Conservation (phyloP, 30 jellyfish, hydroid and myxozoan genomes). For the Aurelia aurita complex sp. Pacific region DNA sequence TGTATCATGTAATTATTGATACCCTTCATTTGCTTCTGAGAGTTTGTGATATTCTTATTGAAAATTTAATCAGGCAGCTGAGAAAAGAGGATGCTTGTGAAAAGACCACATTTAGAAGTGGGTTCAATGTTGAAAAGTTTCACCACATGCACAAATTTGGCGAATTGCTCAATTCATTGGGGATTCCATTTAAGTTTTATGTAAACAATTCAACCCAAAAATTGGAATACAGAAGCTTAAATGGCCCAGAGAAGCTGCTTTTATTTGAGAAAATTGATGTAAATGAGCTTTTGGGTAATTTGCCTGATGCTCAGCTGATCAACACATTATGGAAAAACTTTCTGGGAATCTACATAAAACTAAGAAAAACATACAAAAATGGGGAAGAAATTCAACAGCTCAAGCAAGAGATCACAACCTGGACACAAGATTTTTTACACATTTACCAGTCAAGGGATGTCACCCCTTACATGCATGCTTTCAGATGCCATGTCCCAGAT, state of each 20-base stretch:
- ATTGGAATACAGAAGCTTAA: slow-evolving; percentile 1
- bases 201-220: not conserved
- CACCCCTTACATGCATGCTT: slow-evolving; percentile 51
- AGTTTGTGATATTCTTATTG: no score
- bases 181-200: not conserved
- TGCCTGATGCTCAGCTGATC: not conserved
- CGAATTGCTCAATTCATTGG: not conserved
- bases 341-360: not conserved
- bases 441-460: slow-evolving; percentile 5
- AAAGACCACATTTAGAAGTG: slow-evolving; percentile 9
- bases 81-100: no score
- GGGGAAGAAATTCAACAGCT: slow-evolving; percentile 4
- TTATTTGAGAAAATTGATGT: slow-evolving; percentile 16
- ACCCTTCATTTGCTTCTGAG: no score
- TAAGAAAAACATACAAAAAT: not conserved
- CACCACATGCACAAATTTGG: not conserved
- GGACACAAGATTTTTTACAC: slow-evolving; percentile 31
- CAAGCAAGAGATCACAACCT: not conserved
- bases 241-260: slow-evolving; percentile 42
- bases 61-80: no score
- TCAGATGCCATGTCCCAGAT: slow-evolving; percentile 40
- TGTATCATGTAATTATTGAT: no score
- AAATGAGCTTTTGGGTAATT: slow-evolving; percentile 5
- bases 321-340: slow-evolving; percentile 27
- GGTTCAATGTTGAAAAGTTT: not conserved